Evolutionary conservation across 2,113 vertebrate species (phyloP).

Genomic region (Neolamprologus sp.): DNA sequence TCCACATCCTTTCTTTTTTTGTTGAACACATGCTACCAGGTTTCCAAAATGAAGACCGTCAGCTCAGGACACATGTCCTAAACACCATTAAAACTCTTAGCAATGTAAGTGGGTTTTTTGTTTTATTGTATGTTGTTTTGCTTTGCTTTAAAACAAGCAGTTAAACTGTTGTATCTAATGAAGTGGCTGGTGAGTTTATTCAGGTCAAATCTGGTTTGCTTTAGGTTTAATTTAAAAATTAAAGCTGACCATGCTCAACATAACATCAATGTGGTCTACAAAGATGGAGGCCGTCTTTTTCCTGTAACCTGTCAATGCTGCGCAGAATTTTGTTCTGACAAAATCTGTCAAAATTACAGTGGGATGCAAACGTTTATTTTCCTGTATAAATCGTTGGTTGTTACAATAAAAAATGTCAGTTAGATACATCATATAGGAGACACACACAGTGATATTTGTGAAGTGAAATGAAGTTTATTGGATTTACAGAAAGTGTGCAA

Average conservation of each 20-base stretch:
- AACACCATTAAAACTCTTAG: background rate
- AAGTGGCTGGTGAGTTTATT: too few species aligned
- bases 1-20: constrained; percentile 16
- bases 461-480: too few species aligned
- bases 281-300: too few species aligned
- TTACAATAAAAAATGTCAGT: too few species aligned
- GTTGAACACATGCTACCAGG: constrained; percentile 23
- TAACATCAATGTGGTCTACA: background rate
- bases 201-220: background rate
- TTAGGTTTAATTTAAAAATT: background rate
- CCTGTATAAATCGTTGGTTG: too few species aligned
- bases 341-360: background rate
- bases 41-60: background rate
- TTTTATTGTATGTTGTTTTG: background rate
- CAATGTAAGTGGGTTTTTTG: background rate
- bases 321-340: background rate
- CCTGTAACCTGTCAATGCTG: too few species aligned
- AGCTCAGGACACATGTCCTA: background rate
- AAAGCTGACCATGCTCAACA: background rate
- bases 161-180: background rate
- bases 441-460: too few species aligned
- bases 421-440: too few species aligned
- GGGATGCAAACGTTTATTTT: too few species aligned
- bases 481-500: too few species aligned
- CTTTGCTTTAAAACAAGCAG: background rate